Base-by-base conservation (phyloP, 2,797 vertebrate genomes). In the Sitta carolinensis region DNA sequence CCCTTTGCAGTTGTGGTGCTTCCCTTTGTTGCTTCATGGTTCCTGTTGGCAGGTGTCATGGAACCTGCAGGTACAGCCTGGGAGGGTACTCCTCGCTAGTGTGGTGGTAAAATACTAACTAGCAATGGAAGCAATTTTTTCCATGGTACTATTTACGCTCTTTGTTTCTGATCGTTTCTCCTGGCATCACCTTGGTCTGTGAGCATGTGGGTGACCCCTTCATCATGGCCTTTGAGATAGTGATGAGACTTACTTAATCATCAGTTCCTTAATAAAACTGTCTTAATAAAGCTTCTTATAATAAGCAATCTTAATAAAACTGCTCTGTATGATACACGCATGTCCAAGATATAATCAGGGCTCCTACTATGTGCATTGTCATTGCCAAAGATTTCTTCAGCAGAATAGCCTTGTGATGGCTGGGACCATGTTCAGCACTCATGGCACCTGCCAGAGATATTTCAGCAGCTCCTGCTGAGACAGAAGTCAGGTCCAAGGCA, bases 231-330 rank as follows among this genome's bases (percentile, higher is more conserved):
- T 76, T 82, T 80, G 52, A 84, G 58, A 51, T 40, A 83, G 48
- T 16, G 20, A 45, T 50, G 72, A 89, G 62, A 47, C 69, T 89
- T 43, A 48, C 64, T 90, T 81, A 66, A 90, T 76, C 51, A 70
- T 80, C 45, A 61, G 21, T 47, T 57, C 34, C 30, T 85, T 85
- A 94, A 93, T 84, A 95, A 95, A 97, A 70, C 42, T 75, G 57
- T 64, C 61, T 45, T 54, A 64, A 54, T 64, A 54, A 54, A 64
- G 16, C 40, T 54, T 64, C 50, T 30, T 54, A 36, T 45, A 36
- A 78, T 54, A 64, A 64, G 68, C 18, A 0, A 64, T 79, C 61
- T 87, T 85, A 89, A 92, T 87, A 95, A 95, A 97, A 74, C 52
- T 80, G 68, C 51, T 87, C 47, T 32, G 32, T 48, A 82, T 94